Base-by-base conservation (phyloP, 2,888 invertebrate genomes). In the Dolichomitus sp. region DNA sequence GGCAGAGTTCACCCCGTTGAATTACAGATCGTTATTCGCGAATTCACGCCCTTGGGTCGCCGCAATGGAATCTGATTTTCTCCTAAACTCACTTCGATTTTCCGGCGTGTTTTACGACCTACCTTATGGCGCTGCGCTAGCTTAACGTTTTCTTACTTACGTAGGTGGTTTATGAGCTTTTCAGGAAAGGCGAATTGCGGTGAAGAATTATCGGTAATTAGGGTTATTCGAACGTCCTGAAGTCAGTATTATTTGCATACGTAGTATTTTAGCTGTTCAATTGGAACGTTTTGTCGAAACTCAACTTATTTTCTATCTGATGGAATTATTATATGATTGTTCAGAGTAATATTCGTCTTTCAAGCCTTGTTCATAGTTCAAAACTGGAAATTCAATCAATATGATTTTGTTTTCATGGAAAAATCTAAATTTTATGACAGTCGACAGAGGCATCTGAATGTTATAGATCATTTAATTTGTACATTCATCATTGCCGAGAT, bases 21-120 rank as follows among this genome's bases (percentile, higher is more conserved):
- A 84, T 84, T 80, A 84, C 70, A 78, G 72, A 82, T 81, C 83
- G 66, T 77, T 81, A 68, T 42, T 74, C 57, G 45, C 48, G 17
- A 42, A 63, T 65, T 69, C 48, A 72, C 57, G 50, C 4, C 50
- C 37, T 33, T 42, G 40, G 45, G 19, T 45, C 68, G 59, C 54
- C 57, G 30, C 77, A 27, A 19, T 27, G n/a, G 45, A 14, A 63
- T 57, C 63, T 48, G 27, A 54, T 61, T 63, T 65, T 75, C 61
- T 78, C 33, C 37, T 37, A 37, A 73, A 45, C 69, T 69, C 27
- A 50, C 54, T 54, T 79, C 72, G 77, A 76, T 68, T 74, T 80
- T 73, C 23, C 33, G 19, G 69, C 57, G 50, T 27, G 33, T 63
- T 73, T 79, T 79, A 72, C 65, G 69, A 66, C 30, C 30, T 50